These are phyloP conservation scores for Prietella phreatophila DNA, from an alignment of 2,113 vertebrate genomes.

Conservation along the genomic window DNA sequence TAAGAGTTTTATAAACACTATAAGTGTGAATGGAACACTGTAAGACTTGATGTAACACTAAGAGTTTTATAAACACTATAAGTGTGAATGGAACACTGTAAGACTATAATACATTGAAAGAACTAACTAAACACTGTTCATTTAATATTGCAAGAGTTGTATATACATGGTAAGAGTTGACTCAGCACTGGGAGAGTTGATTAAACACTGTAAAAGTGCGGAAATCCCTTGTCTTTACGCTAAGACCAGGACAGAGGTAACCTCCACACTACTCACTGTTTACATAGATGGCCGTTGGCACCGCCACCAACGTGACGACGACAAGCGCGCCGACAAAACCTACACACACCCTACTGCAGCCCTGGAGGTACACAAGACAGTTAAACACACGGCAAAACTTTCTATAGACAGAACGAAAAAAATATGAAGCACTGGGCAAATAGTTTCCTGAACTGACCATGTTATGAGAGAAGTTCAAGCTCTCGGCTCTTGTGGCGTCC, in stretches of 20 bases:
- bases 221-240: neutral
- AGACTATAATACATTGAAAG: neutral
- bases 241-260: neutral
- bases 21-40: neutral
- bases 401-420: no score
- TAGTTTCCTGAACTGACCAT: constrained; percentile 69
- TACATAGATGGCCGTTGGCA: constrained; percentile 68
- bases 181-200: neutral
- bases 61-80: neutral
- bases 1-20: no score
- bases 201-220: neutral
- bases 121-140: neutral
- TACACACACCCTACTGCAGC: constrained; percentile 66
- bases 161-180: neutral
- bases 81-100: neutral
- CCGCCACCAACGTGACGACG: constrained; percentile 70
- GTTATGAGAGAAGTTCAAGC: constrained; percentile 34
- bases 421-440: neutral
- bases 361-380: constrained; percentile 59
- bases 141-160: neutral
- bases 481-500: constrained; percentile 46
- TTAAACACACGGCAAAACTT: neutral
- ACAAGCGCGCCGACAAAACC: constrained; percentile 65
- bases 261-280: constrained; percentile 67
- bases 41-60: neutral